Evolutionary conservation across 2,797 vertebrate species (phyloP).

Genomic region (Harpagifer antarcticus): DNA sequence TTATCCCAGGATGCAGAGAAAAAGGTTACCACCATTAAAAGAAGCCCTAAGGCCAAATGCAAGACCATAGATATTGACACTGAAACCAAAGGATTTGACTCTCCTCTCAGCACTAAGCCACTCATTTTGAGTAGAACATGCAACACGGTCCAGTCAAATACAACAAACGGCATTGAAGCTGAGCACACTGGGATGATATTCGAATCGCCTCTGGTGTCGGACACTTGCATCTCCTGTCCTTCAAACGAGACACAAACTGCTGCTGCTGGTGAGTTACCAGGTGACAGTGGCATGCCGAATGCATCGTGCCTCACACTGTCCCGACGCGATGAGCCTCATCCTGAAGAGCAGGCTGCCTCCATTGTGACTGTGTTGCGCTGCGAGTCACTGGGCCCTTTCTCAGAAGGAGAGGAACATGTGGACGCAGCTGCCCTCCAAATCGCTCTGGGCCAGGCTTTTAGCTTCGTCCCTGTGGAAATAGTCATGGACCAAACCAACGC

Average conservation of each 20-base stretch:
- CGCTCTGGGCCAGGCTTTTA: constrained; percentile 50
- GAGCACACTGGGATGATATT: constrained; percentile 19
- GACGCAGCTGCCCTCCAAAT: constrained; percentile 37
- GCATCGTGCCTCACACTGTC: not conserved
- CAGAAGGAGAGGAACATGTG: not conserved
- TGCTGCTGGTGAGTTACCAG: constrained; percentile 19
- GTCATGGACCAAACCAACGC: constrained; percentile 1
- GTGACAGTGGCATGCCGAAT: constrained; percentile 2
- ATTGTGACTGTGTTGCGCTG: constrained; percentile 52
- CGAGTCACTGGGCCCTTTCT: constrained; percentile 24
- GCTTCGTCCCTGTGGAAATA: constrained; percentile 52
- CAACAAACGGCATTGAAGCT: not conserved
- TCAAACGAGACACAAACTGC: constrained; percentile 27
- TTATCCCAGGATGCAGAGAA: constrained; percentile 65
- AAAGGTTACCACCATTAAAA: constrained; percentile 47
- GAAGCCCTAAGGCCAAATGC: constrained; percentile 57
- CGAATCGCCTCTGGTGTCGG: constrained; percentile 17
- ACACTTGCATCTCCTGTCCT: constrained; percentile 2
- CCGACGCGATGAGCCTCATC: not conserved
- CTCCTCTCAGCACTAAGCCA: constrained; percentile 66
- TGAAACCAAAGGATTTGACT: constrained; percentile 58
- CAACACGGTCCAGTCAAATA: constrained; percentile 5
- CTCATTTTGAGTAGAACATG: constrained; percentile 65
- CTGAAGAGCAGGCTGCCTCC: constrained; percentile 34
- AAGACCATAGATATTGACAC: constrained; percentile 47